Evolutionary conservation across 2,797 vertebrate genomes (phyloP).

Genomic region (Atherinosoma microstoma): DNA sequence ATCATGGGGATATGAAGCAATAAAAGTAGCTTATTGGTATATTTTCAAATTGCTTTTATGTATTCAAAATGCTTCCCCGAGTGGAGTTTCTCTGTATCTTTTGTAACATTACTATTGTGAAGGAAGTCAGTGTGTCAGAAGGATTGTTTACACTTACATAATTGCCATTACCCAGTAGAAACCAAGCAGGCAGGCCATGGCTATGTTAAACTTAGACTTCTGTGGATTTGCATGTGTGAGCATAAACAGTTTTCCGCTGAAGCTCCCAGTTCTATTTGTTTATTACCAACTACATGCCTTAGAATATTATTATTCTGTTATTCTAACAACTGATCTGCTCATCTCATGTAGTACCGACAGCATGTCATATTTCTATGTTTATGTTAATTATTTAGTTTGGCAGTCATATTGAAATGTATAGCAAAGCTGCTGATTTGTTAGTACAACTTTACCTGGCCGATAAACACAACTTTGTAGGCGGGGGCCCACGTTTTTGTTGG

Average conservation of each 20-base stretch:
- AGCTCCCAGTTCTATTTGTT: constrained; percentile 12
- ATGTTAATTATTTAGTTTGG: too few relatives aligned
- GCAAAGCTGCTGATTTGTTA: not conserved
- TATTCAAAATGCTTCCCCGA: constrained; percentile 18
- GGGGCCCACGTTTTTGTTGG: too few relatives aligned
- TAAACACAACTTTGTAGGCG: too few relatives aligned
- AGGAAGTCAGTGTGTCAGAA: constrained; percentile 18
- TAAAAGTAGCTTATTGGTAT: constrained; percentile 13
- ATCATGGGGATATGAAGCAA: constrained; percentile 1
- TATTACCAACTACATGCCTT: not conserved
- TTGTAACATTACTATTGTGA: constrained; percentile 13
- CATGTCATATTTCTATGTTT: too few relatives aligned
- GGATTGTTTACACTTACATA: constrained; percentile 13
- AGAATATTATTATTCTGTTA: constrained; percentile 12
- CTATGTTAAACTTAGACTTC: constrained; percentile 23
- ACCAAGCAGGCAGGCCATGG: not conserved
- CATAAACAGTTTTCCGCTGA: constrained; percentile 4
- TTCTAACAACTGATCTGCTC: not conserved
- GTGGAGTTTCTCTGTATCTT: not conserved
- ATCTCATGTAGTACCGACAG: not conserved
- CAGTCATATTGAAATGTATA: too few relatives aligned
- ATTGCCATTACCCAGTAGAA: constrained; percentile 23
- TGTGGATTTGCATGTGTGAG: constrained; percentile 28
- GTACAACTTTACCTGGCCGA: not conserved
- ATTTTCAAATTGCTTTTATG: constrained; percentile 8